Conservation (phyloP, 2,797 vertebrate genomes). For the Gadopsis bispinosus region DNA sequence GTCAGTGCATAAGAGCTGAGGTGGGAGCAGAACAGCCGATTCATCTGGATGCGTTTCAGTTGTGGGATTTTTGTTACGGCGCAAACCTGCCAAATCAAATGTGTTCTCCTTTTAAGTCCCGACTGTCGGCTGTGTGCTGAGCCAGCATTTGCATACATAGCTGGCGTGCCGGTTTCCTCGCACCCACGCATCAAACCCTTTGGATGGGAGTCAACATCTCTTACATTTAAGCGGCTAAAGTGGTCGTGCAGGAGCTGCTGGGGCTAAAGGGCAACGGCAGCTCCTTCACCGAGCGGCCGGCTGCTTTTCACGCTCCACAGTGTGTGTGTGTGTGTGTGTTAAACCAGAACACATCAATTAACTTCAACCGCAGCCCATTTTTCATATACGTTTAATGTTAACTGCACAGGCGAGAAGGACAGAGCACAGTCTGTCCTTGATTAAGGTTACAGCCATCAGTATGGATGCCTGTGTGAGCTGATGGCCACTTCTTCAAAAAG, state of each 20-base stretch:
- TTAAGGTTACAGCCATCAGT: neutral
- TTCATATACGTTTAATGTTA: conserved; percentile 33
- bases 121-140: conserved; percentile 24
- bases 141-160: conserved; percentile 42
- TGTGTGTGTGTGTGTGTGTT: conserved; percentile 8
- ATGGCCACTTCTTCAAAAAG: neutral
- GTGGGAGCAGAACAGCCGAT: neutral
- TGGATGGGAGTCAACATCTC: conserved; percentile 49
- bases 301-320: conserved; percentile 27
- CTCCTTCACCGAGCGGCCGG: neutral
- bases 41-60: conserved; percentile 4
- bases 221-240: conserved; percentile 29
- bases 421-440: conserved; percentile 51
- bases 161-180: conserved; percentile 20
- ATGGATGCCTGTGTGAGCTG: neutral
- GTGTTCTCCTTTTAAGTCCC: neutral
- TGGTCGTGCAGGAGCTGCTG: conserved; percentile 16
- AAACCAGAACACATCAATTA: conserved; percentile 58
- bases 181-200: conserved; percentile 20
- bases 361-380: conserved; percentile 45
- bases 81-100: conserved; percentile 11
- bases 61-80: neutral
- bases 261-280: conserved; percentile 24
- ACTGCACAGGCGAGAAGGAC: conserved; percentile 40
- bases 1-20: neutral